Evolutionary conservation across 2,113 vertebrate species (phyloP).

Genomic region (Halcyon malimbica): DNA sequence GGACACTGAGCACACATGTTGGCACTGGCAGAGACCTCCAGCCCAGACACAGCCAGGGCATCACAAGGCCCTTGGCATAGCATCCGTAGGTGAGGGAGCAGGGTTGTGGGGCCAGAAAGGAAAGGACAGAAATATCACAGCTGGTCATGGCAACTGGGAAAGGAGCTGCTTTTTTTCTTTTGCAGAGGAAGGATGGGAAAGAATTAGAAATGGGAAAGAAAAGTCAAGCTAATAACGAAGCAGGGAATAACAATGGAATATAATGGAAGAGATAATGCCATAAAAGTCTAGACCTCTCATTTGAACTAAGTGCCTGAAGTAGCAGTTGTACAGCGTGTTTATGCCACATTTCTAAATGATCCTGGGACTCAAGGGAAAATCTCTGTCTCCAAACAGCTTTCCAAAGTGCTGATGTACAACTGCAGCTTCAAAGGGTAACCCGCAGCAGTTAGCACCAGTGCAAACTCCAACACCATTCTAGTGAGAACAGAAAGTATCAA

Average conservation of each 20-base stretch:
- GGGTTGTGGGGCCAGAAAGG: not conserved
- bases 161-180: not conserved
- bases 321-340: not conserved
- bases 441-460: not conserved
- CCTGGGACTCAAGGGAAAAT: not conserved
- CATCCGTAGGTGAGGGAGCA: not conserved
- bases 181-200: not conserved
- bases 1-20: rapidly evolving
- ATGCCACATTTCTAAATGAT: not conserved
- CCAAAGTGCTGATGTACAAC: not conserved
- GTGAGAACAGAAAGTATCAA: not conserved
- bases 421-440: not conserved
- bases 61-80: not conserved
- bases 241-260: not conserved
- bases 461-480: not conserved
- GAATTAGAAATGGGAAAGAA: not conserved
- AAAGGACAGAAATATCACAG: not conserved
- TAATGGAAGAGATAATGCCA: not conserved
- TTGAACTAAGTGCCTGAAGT: not conserved
- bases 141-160: not conserved
- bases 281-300: not conserved
- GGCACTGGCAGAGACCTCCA: not conserved
- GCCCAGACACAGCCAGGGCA: not conserved
- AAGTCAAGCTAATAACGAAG: not conserved
- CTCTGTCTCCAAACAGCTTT: not conserved